Conservation (phyloP, 2,797 vertebrate genomes). For the Gallinago solitaria region DNA sequence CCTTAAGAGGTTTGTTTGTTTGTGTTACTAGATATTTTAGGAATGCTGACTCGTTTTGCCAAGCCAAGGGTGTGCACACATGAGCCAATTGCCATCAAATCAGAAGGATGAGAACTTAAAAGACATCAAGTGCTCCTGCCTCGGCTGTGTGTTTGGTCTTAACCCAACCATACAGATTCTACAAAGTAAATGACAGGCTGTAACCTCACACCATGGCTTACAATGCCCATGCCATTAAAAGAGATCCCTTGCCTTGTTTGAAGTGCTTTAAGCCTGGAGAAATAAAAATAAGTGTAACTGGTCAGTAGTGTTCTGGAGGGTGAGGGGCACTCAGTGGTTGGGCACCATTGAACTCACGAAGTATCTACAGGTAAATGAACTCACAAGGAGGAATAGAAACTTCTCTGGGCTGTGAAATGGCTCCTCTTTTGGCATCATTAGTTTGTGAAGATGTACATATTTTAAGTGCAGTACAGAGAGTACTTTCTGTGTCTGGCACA, state of each 20-base stretch:
- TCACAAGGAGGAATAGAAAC: neutral
- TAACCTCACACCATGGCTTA: neutral
- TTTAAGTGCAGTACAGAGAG: neutral
- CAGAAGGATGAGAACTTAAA: neutral
- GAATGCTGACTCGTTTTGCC: constrained; percentile 45
- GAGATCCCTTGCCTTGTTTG: neutral
- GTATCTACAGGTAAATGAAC: neutral
- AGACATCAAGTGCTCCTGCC: neutral
- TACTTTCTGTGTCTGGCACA: neutral
- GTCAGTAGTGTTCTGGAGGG: neutral
- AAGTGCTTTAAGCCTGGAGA: neutral
- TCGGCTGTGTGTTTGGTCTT: neutral
- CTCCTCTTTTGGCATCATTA: neutral
- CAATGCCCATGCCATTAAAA: fast-evolving
- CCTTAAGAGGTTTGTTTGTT: constrained; percentile 23
- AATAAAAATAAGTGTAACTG: neutral
- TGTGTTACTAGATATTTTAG: constrained; percentile 33
- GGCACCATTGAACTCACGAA: neutral
- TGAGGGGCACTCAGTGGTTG: fast-evolving
- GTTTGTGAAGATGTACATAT: neutral
- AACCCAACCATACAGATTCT: neutral
- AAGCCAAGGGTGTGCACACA: neutral
- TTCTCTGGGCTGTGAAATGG: neutral
- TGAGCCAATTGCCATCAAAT: neutral
- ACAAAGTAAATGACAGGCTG: neutral